These are phyloP conservation scores for Anniella stebbinsi DNA, from an alignment of 2,797 vertebrate genomes.

Conservation along the genomic window DNA sequence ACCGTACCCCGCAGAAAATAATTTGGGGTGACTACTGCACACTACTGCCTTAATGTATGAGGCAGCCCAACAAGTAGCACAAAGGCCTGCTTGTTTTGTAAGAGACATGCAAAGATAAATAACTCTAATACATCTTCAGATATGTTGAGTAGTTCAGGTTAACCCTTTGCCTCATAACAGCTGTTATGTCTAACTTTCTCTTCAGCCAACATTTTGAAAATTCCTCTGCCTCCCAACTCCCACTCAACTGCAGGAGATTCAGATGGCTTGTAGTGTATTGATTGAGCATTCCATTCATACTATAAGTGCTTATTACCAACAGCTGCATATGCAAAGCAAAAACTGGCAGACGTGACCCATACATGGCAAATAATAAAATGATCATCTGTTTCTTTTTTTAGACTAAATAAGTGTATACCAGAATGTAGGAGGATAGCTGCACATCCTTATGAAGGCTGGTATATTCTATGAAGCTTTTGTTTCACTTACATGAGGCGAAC, in stretches of 20 bases:
- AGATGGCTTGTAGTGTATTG: background rate
- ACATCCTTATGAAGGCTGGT: background rate
- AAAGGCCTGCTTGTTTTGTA: background rate
- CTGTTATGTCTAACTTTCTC: background rate
- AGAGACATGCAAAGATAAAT: background rate
- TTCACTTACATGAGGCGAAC: background rate
- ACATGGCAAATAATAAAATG: conserved; percentile 5
- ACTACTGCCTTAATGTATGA: background rate
- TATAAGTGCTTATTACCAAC: conserved; percentile 1
- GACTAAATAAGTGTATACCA: background rate
- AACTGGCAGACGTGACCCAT: conserved; percentile 8
- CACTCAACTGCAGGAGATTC: background rate
- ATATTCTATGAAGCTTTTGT: background rate
- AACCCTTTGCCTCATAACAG: background rate
- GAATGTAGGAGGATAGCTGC: background rate
- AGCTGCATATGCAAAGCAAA: conserved; percentile 14
- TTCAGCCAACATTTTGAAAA: background rate
- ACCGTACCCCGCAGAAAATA: background rate
- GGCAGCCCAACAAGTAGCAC: background rate
- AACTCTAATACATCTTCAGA: background rate
- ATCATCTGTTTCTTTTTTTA: background rate
- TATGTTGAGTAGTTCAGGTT: background rate
- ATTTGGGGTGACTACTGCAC: no score
- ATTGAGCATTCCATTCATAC: conserved; percentile 3
- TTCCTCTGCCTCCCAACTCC: background rate